These are phyloP conservation scores for Scleropages formosus DNA, from an alignment of 2,797 vertebrate species.

Conservation along the genomic window DNA sequence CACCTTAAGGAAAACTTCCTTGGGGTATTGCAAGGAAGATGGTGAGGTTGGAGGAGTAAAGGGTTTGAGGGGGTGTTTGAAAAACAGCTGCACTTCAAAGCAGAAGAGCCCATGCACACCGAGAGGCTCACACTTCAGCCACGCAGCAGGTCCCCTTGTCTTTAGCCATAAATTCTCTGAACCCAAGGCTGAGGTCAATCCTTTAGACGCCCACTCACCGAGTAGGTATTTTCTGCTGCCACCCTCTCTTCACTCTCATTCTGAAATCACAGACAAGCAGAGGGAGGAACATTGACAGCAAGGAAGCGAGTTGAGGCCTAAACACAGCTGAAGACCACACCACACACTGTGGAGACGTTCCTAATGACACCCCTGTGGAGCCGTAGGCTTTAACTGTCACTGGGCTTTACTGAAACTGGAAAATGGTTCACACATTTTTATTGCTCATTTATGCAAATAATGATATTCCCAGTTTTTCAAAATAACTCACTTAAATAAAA, in stretches of 20 bases:
- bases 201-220: conserved; percentile 54
- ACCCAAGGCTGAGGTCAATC: conserved; percentile 14
- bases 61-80: neutral
- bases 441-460: neutral
- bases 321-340: neutral
- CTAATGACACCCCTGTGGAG: too few species aligned
- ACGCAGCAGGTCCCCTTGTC: conserved; percentile 40
- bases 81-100: conserved; percentile 33
- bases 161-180: conserved; percentile 9
- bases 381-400: too few species aligned
- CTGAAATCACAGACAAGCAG: conserved; percentile 54
- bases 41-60: neutral
- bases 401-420: conserved; percentile 14
- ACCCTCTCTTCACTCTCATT: conserved; percentile 60
- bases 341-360: too few species aligned
- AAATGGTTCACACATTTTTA: neutral
- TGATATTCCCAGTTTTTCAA: neutral
- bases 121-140: conserved; percentile 25
- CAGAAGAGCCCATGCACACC: conserved; percentile 12
- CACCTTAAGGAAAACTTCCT: neutral
- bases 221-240: conserved; percentile 56
- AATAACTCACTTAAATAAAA: too few species aligned
- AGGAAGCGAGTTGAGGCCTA: neutral
- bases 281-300: conserved; percentile 23
- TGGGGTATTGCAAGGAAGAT: neutral